Conservation (phyloP, 1,140 invertebrate genomes). For the Hyles vespertilio region DNA sequence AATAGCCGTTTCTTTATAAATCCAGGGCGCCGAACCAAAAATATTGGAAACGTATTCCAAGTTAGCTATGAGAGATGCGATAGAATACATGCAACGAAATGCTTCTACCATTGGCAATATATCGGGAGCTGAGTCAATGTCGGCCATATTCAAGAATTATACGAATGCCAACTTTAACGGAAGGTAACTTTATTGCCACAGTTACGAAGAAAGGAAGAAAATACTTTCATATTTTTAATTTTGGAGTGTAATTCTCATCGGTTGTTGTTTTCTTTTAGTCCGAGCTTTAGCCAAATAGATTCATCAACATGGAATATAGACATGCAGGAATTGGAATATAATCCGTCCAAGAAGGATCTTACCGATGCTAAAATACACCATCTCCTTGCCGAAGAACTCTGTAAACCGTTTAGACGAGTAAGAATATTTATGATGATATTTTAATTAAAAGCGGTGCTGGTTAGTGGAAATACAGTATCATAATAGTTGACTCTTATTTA, state of each 20-base stretch:
- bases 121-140: constrained; percentile 91
- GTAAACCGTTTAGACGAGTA: constrained; percentile 92
- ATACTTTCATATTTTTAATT: too few relatives aligned
- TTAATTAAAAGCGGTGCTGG: neutral
- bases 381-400: constrained; percentile 91
- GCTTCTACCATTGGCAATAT: constrained; percentile 89
- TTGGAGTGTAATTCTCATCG: too few relatives aligned
- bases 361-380: constrained; percentile 96
- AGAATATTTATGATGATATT: constrained; percentile 47
- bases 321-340: constrained; percentile 94
- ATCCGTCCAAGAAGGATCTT: constrained; percentile 92
- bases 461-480: too few relatives aligned
- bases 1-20: constrained; percentile 8
- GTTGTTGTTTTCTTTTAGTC: constrained; percentile 71
- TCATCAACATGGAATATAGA: constrained; percentile 92
- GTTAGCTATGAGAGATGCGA: constrained; percentile 94
- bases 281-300: constrained; percentile 87
- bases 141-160: constrained; percentile 91
- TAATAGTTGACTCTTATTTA: too few relatives aligned
- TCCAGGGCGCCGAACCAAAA: constrained; percentile 90
- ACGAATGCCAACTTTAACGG: constrained; percentile 88
- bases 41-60: constrained; percentile 96
- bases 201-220: neutral
- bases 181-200: constrained; percentile 76
- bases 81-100: constrained; percentile 91